A percentile compares a stretch with the other conserved stretches of the same genome.
Conservation (phyloP, 2,113 vertebrate genomes). For the Bos taurus region ARS-UCD2.0 NC_037328.1:107207501-107208000, state of each 20-base stretch:
- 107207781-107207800: background rate
- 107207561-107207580: background rate
- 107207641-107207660: constrained; percentile 51
- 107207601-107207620: background rate
- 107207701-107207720: constrained; percentile 46
- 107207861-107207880: constrained; percentile 14
- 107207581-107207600: background rate
- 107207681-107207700: background rate
- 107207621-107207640: constrained; percentile 15
- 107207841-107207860: background rate
- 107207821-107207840: constrained; percentile 28
- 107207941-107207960: background rate
- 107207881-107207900: constrained; percentile 40
- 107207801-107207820: background rate
- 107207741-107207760: background rate
- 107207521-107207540: background rate
- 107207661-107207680: constrained; percentile 2
- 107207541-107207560: background rate
- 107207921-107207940: constrained; percentile 22
- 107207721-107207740: background rate
- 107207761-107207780: background rate
- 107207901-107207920: constrained; percentile 4
- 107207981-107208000: constrained; percentile 9
- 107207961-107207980: constrained; percentile 36
- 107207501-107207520: background rate